These are phyloP conservation scores for Andricus curvator DNA, from an alignment of 2,888 invertebrate genomes.

Conservation along the genomic window DNA sequence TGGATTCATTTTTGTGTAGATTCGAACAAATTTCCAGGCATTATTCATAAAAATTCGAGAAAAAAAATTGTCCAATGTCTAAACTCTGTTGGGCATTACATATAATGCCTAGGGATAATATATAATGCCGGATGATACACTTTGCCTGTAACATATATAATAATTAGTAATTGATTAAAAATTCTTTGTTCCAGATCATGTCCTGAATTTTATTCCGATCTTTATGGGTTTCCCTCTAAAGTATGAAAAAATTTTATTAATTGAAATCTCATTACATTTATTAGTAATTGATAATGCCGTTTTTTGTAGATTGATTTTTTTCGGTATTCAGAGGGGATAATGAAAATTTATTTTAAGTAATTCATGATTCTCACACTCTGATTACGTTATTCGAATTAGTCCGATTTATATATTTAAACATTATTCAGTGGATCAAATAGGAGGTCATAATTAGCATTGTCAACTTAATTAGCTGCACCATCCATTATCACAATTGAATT, in stretches of 20 bases:
- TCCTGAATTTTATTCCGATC: slow-evolving; percentile 8
- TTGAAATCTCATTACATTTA: background rate
- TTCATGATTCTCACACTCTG: background rate
- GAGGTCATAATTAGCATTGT: slow-evolving; percentile 19
- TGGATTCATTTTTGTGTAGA: too few relatives aligned
- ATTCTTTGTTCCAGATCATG: background rate
- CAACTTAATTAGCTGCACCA: slow-evolving; percentile 20
- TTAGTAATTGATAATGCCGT: too few relatives aligned
- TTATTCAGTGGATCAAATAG: background rate
- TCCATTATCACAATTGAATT: slow-evolving; percentile 41
- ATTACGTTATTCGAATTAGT: background rate
- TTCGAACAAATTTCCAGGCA: too few relatives aligned
- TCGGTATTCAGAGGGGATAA: background rate
- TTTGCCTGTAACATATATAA: too few relatives aligned
- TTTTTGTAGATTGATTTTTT: background rate
- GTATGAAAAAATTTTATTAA: background rate
- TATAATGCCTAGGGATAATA: too few relatives aligned
- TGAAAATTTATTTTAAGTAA: background rate
- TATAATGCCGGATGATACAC: too few relatives aligned
- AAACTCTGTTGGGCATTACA: too few relatives aligned
- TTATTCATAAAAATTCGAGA: too few relatives aligned
- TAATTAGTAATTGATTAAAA: background rate
- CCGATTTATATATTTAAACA: background rate
- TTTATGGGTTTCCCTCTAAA: background rate
- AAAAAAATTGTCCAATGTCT: too few relatives aligned